These are phyloP conservation scores for Hymenochirus boettgeri DNA, from an alignment of 2,113 vertebrate species.

Conservation along the genomic window DNA sequence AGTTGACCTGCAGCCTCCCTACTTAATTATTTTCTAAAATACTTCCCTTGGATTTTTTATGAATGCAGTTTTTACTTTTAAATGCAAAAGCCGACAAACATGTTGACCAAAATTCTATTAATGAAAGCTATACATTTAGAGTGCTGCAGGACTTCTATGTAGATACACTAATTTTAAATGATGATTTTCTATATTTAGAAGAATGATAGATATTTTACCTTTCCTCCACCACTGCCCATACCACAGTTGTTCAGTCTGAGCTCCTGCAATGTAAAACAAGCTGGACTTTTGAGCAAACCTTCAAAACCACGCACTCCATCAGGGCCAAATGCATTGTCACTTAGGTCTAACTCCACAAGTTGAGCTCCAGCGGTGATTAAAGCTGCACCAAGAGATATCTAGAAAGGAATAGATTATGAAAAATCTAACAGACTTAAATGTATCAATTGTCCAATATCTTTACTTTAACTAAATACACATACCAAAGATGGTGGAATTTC, in stretches of 20 bases:
- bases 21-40: too few relatives aligned
- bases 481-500: conserved; percentile 96
- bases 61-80: too few relatives aligned
- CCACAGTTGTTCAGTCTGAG: conserved; percentile 96
- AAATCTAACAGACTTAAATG: background rate
- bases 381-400: conserved; percentile 88
- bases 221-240: conserved; percentile 94
- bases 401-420: conserved; percentile 2
- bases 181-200: too few relatives aligned
- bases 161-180: too few relatives aligned
- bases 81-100: too few relatives aligned
- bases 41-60: too few relatives aligned
- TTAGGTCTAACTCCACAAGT: conserved; percentile 87
- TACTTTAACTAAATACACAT: conserved; percentile 45
- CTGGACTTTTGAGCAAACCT: conserved; percentile 77
- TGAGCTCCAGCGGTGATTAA: conserved; percentile 80
- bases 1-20: too few relatives aligned
- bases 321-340: conserved; percentile 96
- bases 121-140: too few relatives aligned
- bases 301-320: conserved; percentile 92
- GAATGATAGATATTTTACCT: conserved; percentile 59
- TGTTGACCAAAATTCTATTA: too few relatives aligned
- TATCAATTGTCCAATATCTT: background rate
- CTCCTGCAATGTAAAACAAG: conserved; percentile 82
- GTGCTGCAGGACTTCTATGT: too few relatives aligned